These are phyloP conservation scores for Oreamnos americanus DNA, from an alignment of 2,113 vertebrate species.

Conservation along the genomic window DNA sequence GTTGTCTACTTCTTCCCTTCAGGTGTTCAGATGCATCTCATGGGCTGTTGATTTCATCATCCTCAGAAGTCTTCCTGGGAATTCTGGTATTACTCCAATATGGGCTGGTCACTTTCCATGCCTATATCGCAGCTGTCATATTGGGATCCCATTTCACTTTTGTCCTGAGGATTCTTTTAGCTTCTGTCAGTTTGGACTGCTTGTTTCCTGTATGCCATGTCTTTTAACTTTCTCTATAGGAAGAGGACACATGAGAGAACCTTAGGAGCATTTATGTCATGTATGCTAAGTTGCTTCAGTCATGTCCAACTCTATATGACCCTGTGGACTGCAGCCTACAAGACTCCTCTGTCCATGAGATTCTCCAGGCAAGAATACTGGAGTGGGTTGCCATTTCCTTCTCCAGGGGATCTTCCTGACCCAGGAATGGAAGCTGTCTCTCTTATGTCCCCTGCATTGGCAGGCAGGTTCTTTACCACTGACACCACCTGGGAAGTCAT, in stretches of 20 bases:
- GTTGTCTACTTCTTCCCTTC: neutral
- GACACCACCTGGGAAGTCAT: neutral
- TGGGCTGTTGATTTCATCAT: neutral
- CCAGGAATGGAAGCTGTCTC: neutral
- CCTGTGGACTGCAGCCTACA: neutral
- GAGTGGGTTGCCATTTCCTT: neutral
- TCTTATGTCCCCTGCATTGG: neutral
- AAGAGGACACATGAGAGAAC: neutral
- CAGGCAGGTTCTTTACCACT: neutral
- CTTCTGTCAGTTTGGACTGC: neutral
- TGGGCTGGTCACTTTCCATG: too few species aligned
- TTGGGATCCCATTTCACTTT: neutral
- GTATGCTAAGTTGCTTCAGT: neutral
- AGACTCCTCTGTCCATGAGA: neutral
- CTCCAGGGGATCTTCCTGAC: neutral
- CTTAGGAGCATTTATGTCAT: neutral
- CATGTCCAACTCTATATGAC: neutral
- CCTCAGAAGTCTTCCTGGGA: neutral
- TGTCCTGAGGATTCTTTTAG: neutral
- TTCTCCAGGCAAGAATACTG: neutral
- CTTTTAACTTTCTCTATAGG: neutral
- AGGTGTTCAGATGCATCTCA: neutral
- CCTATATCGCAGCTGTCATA: neutral
- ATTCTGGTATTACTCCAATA: neutral
- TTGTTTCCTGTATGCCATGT: neutral